Conservation (phyloP, 2,797 vertebrate genomes). For the Mormyrus proboscirostris region DNA sequence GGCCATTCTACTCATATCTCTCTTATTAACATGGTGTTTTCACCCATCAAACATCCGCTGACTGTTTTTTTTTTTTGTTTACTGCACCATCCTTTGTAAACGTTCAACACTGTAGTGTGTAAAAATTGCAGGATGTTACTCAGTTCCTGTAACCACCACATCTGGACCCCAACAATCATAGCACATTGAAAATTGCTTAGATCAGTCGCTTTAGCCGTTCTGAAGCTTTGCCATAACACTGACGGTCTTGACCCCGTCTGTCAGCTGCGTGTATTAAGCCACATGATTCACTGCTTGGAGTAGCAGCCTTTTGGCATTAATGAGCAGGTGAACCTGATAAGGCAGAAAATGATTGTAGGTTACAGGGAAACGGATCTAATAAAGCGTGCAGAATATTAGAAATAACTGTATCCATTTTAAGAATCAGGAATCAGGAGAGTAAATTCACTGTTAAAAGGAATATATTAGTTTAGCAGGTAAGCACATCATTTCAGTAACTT, state of each 20-base stretch:
- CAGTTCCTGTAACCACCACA: background rate
- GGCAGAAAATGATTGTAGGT: background rate
- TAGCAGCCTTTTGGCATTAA: background rate
- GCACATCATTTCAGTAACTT: background rate
- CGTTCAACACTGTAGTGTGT: background rate
- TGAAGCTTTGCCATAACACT: background rate
- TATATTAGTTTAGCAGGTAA: background rate
- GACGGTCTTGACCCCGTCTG: background rate
- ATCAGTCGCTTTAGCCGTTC: background rate
- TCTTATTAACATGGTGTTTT: background rate
- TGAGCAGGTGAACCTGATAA: background rate
- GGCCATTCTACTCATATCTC: background rate
- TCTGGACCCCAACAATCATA: background rate
- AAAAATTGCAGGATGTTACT: background rate
- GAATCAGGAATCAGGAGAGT: background rate
- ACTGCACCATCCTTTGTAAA: background rate
- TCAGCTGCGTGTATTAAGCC: background rate
- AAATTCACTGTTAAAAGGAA: background rate
- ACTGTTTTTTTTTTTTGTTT: background rate
- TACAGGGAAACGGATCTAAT: background rate
- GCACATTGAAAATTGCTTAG: background rate
- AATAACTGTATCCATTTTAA: background rate
- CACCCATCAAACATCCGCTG: background rate
- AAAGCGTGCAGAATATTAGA: background rate
- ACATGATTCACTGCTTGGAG: background rate